A percentile compares a stretch with the other conserved stretches of the same genome.
These are phyloP conservation scores for Didymodactylos carnosus DNA, from an alignment of 2,888 invertebrate genomes.

Conservation along the genomic window DNA sequence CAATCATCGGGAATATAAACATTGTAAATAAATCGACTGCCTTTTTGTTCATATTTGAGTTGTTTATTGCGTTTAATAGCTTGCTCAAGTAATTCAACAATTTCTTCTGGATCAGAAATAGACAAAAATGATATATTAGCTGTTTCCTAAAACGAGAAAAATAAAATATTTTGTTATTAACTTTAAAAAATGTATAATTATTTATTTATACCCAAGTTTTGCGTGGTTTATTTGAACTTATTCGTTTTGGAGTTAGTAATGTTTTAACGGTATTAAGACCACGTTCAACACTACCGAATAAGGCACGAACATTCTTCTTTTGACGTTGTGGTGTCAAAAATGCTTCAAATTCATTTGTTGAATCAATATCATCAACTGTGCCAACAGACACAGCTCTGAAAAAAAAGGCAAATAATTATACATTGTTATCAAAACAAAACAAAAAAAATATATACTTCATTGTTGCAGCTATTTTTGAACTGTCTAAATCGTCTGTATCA, in stretches of 20 bases:
- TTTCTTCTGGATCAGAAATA: background rate
- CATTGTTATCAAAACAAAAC: no score
- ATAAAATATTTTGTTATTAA: background rate
- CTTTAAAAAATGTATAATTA: background rate
- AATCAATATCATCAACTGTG: background rate
- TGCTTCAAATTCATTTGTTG: no score
- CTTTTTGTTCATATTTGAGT: background rate
- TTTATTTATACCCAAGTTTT: slow-evolving; percentile 29
- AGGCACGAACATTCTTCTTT: slow-evolving; percentile 19
- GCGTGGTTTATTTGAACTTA: slow-evolving; percentile 26
- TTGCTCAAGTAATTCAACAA: background rate
- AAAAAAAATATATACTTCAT: background rate
- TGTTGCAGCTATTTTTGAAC: background rate
- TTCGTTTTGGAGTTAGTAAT: slow-evolving; percentile 47
- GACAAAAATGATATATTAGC: background rate
- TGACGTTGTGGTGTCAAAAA: background rate
- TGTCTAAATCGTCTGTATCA: background rate
- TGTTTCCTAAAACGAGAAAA: background rate
- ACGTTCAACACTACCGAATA: slow-evolving; percentile 51
- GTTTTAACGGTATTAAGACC: slow-evolving; percentile 47
- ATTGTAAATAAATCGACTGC: background rate
- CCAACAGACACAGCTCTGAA: background rate
- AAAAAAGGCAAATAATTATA: no score
- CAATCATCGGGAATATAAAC: slow-evolving; percentile 37
- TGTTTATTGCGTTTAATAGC: background rate